Base-by-base conservation (phyloP, 2,888 invertebrate genomes). In the Drosophila picticornis region DNA sequence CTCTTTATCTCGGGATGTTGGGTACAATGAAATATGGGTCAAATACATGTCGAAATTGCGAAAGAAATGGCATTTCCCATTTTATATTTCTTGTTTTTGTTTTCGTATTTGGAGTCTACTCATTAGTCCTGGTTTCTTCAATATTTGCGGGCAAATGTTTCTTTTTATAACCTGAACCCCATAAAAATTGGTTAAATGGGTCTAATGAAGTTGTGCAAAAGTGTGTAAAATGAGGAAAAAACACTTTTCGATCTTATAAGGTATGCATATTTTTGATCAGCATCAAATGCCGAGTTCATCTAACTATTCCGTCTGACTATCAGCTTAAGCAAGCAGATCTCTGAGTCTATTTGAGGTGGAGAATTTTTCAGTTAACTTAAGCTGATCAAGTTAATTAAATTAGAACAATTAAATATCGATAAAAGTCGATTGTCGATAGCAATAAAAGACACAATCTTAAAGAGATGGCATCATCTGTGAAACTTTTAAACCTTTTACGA, bases 11-110 rank as follows among this genome's bases (percentile, higher is more conserved):
- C 50, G 64, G 32, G 43, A 53, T 55, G 57, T 40, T 52, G 55
- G 64, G 38, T 71, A 52, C 78, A 76, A 80, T 83, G 78, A 84
- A 86, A 87, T 84, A 84, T 85, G 81, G 87, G 87, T 84, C 81
- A 87, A 81, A 75, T 72, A 83, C 72, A 66, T 75, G 79, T 73
- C 34, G 68, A 85, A 85, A 84, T 83, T 81, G 66, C 65, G 58
- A 79, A 81, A 60, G 56, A 63, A 73, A 77, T 75, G 77, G 46
- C 64, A 66, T 67, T 65, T 64, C 36, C 55, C 50, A 65, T 67
- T 53, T 43, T 51, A 32, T 31, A 16, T 48, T 68, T 43, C n/a
- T 53, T 27, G 31, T 27, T 25, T 46, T 46, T 25, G 16, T 22
- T 46, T 27, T 46, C 25, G 46, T 46, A 16, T 46, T 46, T 27